Base-by-base conservation (phyloP, 2,797 vertebrate genomes). In the Danio jaintianensis region DNA sequence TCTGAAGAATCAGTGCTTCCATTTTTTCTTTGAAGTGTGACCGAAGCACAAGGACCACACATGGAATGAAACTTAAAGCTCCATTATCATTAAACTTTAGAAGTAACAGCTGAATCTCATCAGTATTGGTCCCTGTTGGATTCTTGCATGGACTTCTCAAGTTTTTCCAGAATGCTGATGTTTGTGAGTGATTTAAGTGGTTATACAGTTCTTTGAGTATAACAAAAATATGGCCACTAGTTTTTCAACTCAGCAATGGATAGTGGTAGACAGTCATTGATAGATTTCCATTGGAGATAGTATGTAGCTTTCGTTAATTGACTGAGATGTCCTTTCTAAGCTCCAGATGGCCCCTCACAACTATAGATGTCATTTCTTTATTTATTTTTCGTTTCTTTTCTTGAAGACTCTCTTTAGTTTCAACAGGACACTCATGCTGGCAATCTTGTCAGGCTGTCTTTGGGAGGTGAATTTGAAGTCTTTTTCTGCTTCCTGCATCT, bases 211-310 rank as follows among this genome's bases (percentile, higher is more conserved):
- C 58, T 55, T 63, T 86, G 1, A 45, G 45, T 2, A 18, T 84
- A 18, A 86, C n/a, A 79, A 66, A 81, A 78, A 79, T 83, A 79
- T 18, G 81, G 62, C 81, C 76, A 82, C 1, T 85, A 67, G 80
- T 4, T 82, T 69, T 80, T 82, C 56, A 83, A 45, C 9, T 82
- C 68, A 73, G 59, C 61, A 84, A 78, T 62, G 0, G 45, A 81
- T 50, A 74, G 74, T 2, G 74, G 16, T 78, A 74, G 83, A 18
- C 29, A 40, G 62, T 62, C 47, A 63, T 81, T 81, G 55, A 81
- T 84, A 53, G 18, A 12, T 58, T 81, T 62, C 12, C 48, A 7
- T 69, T 84, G 83, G 6, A 74, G 68, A 10, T 61, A 81, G 42
- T 78, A 78, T 12, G 74, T 81, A 67, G 55, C 20, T 40, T 81